Percentiles rank a stretch among this genome's conserved stretches.
Conservation (phyloP, 2,113 vertebrate species). For the Phalacrocorax pelagicus region DNA sequence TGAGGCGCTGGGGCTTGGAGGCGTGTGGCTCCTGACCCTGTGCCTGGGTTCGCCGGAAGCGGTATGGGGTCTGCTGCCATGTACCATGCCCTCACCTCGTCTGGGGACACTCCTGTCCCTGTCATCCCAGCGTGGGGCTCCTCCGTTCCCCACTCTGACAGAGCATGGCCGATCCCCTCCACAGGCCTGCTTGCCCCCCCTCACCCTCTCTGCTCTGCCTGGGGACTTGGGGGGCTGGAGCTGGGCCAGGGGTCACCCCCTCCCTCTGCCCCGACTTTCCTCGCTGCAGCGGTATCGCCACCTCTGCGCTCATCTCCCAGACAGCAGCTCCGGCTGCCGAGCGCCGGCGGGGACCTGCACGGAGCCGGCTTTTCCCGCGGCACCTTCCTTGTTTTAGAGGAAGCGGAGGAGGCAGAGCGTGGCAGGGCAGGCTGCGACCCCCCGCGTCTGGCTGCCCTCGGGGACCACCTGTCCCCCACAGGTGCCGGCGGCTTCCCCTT, state of each 20-base stretch:
- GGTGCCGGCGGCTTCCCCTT: neutral
- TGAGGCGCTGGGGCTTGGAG: neutral
- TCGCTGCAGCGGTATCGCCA: neutral
- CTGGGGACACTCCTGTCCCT: neutral
- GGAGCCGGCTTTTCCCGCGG: neutral
- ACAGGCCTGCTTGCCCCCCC: too few species aligned
- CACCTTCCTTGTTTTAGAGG: conserved; percentile 82
- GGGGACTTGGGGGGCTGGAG: neutral
- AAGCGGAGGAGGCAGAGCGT: conserved; percentile 34
- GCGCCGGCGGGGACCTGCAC: neutral
- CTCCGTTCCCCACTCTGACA: neutral
- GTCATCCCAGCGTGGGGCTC: neutral
- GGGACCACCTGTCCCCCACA: rapidly evolving
- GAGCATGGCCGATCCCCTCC: neutral
- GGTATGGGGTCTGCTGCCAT: neutral
- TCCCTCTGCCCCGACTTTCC: neutral
- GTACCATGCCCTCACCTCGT: neutral
- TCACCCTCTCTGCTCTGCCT: neutral
- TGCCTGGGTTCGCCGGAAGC: neutral
- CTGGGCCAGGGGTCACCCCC: neutral
- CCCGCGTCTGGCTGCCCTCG: neutral
- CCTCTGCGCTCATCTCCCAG: neutral
- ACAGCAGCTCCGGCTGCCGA: neutral
- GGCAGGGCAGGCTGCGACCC: neutral
- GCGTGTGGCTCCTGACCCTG: neutral